Evolutionary conservation across 2,113 vertebrate species (phyloP).

Genomic region (Ariopsis seemanni): DNA sequence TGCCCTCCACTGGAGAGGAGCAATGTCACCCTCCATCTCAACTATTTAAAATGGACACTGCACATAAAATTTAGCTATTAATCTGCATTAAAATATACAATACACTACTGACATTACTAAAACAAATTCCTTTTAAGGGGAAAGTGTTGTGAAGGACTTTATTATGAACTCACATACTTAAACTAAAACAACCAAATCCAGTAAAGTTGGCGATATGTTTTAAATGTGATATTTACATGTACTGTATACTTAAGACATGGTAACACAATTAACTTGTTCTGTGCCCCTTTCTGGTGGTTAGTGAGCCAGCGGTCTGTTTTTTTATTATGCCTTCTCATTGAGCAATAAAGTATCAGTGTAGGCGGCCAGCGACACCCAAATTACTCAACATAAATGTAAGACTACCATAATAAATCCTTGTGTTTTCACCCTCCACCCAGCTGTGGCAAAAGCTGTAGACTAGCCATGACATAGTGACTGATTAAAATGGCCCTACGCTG

Average conservation of each 20-base stretch:
- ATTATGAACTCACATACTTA: background rate
- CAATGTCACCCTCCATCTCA: background rate
- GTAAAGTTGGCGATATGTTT: background rate
- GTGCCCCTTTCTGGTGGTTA: background rate
- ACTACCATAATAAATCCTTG: constrained; percentile 22
- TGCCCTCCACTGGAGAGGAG: background rate
- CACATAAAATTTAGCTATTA: background rate
- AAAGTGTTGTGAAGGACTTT: background rate
- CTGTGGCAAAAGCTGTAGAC: background rate
- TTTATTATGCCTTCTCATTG: background rate
- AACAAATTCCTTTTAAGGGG: background rate
- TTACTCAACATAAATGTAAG: constrained; percentile 17
- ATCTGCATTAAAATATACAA: background rate
- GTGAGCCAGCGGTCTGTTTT: constrained; percentile 15
- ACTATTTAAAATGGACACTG: background rate
- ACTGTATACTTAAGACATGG: background rate
- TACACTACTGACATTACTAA: background rate
- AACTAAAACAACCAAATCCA: background rate
- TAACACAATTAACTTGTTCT: background rate
- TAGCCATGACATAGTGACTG: background rate
- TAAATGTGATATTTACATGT: background rate
- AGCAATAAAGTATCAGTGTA: constrained; percentile 19
- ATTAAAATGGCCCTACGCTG: background rate
- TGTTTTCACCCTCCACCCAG: background rate
- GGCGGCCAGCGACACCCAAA: background rate